Evolutionary conservation across 1,140 invertebrate genomes (phyloP).

Genomic region (Caenorhabditis tropicalis): DNA sequence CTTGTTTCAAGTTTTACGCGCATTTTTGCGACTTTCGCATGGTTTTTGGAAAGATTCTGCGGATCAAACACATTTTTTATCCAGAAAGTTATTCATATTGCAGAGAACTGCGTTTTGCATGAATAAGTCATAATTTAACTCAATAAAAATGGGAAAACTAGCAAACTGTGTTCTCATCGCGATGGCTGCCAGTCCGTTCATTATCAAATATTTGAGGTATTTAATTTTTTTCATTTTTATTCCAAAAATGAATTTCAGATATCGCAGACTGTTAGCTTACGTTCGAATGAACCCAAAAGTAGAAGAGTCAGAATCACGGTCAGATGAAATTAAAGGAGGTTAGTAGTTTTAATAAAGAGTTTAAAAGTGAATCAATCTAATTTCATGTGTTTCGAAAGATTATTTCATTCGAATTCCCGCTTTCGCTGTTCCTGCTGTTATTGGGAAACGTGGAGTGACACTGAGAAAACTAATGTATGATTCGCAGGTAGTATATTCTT

Average conservation of each 20-base stretch:
- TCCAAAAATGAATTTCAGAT: background rate
- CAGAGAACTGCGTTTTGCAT: too few species aligned
- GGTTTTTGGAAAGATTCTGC: background rate
- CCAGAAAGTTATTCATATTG: too few species aligned
- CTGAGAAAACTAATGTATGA: conserved; percentile 16
- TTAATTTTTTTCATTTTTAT: background rate
- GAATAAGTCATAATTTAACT: too few species aligned
- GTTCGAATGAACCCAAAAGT: background rate
- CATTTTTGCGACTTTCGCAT: background rate
- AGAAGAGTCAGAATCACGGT: background rate
- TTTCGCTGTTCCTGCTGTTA: conserved; percentile 3
- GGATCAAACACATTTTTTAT: too few species aligned
- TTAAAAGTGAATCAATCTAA: background rate
- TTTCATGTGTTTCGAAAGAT: background rate
- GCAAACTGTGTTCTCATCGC: background rate
- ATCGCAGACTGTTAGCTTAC: background rate
- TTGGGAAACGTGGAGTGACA: conserved; percentile 24
- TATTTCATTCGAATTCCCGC: conserved; percentile 14
- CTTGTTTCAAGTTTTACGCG: background rate
- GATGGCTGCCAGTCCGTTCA: conserved; percentile 10
- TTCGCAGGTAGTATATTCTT: background rate
- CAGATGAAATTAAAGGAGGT: background rate
- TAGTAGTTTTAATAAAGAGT: background rate
- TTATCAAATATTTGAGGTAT: conserved; percentile 23
- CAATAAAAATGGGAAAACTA: conserved; percentile 9